These are phyloP conservation scores for Halocaridina rubra DNA, from an alignment of 2,888 invertebrate genomes.

Conservation along the genomic window DNA sequence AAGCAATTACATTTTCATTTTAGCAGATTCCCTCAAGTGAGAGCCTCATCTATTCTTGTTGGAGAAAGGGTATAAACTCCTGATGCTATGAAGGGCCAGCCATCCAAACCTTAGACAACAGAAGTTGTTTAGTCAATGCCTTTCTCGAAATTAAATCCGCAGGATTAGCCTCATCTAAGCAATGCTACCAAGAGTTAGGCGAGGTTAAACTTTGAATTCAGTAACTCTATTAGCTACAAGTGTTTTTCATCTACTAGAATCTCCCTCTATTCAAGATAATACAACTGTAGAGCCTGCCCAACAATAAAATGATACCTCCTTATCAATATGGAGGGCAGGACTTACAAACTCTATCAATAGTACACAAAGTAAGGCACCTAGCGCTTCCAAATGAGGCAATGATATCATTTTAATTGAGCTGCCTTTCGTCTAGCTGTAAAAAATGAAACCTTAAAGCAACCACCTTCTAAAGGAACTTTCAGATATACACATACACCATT, in stretches of 20 bases:
- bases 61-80: not conserved
- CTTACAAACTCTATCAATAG: too few relatives aligned
- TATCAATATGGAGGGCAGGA: not conserved
- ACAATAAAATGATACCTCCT: constrained; percentile 31
- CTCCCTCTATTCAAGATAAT: constrained; percentile 53
- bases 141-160: constrained; percentile 23
- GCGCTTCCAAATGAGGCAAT: too few relatives aligned
- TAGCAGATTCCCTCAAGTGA: not conserved
- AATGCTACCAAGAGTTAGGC: not conserved
- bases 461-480: too few relatives aligned
- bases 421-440: too few relatives aligned
- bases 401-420: too few relatives aligned
- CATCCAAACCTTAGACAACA: constrained; percentile 28
- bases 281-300: constrained; percentile 54
- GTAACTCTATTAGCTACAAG: not conserved
- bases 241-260: constrained; percentile 53
- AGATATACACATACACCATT: too few relatives aligned
- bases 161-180: constrained; percentile 19
- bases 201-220: not conserved
- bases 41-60: not conserved
- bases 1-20: not conserved
- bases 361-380: too few relatives aligned
- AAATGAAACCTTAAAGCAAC: too few relatives aligned
- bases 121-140: not conserved
- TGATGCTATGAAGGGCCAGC: not conserved